phyloP scores from a whole-genome alignment of 1,140 invertebrate species.

The Sycophaga agraensis region DNA sequence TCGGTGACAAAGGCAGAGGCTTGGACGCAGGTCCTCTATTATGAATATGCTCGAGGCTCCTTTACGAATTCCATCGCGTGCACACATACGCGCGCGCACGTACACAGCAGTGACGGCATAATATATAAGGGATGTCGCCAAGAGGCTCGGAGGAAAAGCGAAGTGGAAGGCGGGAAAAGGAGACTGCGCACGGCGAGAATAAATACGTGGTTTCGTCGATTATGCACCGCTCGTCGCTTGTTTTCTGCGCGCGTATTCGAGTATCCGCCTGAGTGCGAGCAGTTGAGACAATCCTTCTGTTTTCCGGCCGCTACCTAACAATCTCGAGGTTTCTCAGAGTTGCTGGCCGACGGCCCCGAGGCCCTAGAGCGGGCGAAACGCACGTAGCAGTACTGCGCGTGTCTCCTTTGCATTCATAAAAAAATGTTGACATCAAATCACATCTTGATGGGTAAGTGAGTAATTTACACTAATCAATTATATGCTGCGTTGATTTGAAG shows the following conservation, averaged over 20 bases:
- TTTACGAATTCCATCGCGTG: no score
- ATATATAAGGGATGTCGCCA: no score
- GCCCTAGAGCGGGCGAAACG: not conserved
- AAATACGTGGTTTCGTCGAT: not conserved
- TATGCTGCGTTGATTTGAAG: no score
- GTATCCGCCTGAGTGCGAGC: not conserved
- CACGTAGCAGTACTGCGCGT: not conserved
- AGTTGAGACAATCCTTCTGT: not conserved
- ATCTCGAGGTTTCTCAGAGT: not conserved
- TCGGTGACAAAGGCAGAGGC: no score
- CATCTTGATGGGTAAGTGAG: no score
- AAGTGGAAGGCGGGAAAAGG: not conserved
- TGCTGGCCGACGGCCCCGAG: not conserved
- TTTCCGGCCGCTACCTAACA: not conserved
- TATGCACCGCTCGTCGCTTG: not conserved
- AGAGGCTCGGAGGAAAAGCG: not conserved
- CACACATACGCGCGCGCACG: no score
- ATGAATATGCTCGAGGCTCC: no score
- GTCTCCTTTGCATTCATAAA: not conserved
- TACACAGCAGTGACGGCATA: no score
- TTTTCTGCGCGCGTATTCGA: conserved; percentile 1
- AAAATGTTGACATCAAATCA: no score
- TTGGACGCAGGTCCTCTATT: no score
- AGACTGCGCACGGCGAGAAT: not conserved
- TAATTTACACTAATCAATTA: no score